Base-by-base conservation (phyloP, 2,113 vertebrate genomes). In the Elephantulus edwardii region DNA sequence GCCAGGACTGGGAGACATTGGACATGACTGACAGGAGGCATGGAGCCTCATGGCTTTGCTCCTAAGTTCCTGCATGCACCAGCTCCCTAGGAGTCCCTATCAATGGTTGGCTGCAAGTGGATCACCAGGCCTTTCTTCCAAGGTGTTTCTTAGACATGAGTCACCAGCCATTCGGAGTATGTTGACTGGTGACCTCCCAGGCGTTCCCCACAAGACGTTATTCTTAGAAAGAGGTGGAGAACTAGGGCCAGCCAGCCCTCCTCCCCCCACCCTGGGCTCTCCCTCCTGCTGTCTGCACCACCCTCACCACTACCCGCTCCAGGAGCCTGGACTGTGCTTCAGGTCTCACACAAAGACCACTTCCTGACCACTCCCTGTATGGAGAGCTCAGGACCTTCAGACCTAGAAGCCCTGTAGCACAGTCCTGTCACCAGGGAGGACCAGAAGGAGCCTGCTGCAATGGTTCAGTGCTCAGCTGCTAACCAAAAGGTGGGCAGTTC, bases 11-110 rank as follows among this genome's bases (percentile, higher is more conserved):
- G 19, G 50, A 46, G 68, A 11, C 6, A 0, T 56, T n/a, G 89
- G 84, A 19, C 2, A 6, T 8, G 0, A 2, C 1, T 3, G 56
- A 26, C 17, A 0, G 33, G 9, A 35, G 14, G 22, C 16, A 2
- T 5, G 3, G 19, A 48, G 14, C 80, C 40, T 1, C 10, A 0
- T 1, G 9, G 48, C n/a, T n/a, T n/a, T n/a, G n/a, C n/a, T n/a
- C n/a, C n/a, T n/a, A n/a, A n/a, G n/a, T n/a, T n/a, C n/a, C n/a
- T n/a, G n/a, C n/a, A n/a, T n/a, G n/a, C n/a, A n/a, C n/a, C n/a
- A n/a, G 54, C 54, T 56, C 19, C 19, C 20, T 24, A 20, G 54
- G 19, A 22, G 3, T 22, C 24, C n/a, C n/a, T n/a, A n/a, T 56
- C 54, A 22, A 22, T 56, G 19, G 54, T 11, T 28, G 56, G 26